Conservation (phyloP, 2,888 invertebrate species). For the Mythimna pallens region DNA sequence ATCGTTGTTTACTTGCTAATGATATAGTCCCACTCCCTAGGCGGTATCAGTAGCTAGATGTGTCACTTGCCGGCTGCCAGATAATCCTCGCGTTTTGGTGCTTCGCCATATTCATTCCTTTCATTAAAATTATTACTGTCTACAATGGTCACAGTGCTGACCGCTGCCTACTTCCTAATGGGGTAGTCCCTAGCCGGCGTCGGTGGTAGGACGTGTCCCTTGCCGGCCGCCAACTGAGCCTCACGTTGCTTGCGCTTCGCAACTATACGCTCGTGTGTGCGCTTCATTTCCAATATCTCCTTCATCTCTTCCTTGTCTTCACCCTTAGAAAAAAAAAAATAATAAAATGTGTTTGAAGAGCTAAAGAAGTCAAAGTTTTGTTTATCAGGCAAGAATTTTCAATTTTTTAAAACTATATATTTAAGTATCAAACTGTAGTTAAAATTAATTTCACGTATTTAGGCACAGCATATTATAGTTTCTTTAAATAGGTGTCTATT, state of each 20-base stretch:
- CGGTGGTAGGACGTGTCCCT: slow-evolving; percentile 69
- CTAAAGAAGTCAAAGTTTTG: background rate
- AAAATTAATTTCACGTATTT: background rate
- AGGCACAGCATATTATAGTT: background rate
- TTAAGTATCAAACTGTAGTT: background rate
- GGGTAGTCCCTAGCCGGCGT: slow-evolving; percentile 78
- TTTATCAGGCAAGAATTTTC: background rate
- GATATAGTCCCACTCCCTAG: background rate
- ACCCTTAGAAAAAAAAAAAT: slow-evolving; percentile 90
- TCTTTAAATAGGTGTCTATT: background rate
- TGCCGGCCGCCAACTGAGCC: slow-evolving; percentile 73
- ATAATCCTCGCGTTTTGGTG: background rate
- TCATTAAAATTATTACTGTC: too few species aligned
- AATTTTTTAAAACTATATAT: background rate
- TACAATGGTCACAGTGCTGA: too few species aligned
- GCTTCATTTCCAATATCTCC: slow-evolving; percentile 97
- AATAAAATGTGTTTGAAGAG: background rate
- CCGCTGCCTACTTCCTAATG: slow-evolving; percentile 71
- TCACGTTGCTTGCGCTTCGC: slow-evolving; percentile 91
- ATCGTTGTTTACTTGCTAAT: background rate
- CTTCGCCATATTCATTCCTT: too few species aligned
- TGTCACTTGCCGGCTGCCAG: too few species aligned
- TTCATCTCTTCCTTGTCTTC: slow-evolving; percentile 98
- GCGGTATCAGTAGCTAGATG: too few species aligned
- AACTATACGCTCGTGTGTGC: slow-evolving; percentile 95